Conservation (phyloP, 2,113 vertebrate genomes). For the Etheostoma spectabile region DNA sequence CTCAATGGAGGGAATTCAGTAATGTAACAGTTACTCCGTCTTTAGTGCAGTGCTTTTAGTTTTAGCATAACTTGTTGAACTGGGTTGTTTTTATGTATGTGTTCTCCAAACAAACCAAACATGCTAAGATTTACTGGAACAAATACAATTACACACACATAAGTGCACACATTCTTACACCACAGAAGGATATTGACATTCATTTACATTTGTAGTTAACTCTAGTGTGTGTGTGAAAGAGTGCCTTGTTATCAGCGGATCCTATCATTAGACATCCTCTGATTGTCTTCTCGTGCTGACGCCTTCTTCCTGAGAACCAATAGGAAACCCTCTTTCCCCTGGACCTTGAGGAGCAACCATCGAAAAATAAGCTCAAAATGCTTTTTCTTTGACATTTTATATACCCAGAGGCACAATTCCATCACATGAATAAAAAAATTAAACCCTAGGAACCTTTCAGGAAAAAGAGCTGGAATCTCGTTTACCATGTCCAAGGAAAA, state of each 20-base stretch:
- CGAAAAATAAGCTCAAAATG: conserved; percentile 45
- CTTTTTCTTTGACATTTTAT: neutral
- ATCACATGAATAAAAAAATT: neutral
- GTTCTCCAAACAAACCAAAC: neutral
- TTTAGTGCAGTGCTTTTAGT: no score
- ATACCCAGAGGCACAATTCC: neutral
- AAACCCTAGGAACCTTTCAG: no score
- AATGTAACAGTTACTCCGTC: no score
- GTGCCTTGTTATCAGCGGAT: conserved; percentile 52
- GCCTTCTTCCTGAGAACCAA: conserved; percentile 70
- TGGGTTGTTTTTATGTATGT: no score
- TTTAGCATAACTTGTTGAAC: no score
- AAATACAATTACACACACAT: neutral
- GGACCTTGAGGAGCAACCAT: conserved; percentile 42
- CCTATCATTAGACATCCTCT: conserved; percentile 76
- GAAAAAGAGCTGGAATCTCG: no score
- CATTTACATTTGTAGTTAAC: conserved; percentile 1
- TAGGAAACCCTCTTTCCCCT: conserved; percentile 34
- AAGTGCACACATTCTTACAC: neutral
- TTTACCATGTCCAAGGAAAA: no score
- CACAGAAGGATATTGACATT: conserved; percentile 24
- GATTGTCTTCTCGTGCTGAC: conserved; percentile 70
- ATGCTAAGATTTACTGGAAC: conserved; percentile 7
- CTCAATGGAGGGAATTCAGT: no score
- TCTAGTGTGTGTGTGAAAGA: neutral